A percentile compares a stretch with the other conserved stretches of the same genome.
phyloP scores from a whole-genome alignment of 2,113 vertebrate species.

The Columba livia region DNA sequence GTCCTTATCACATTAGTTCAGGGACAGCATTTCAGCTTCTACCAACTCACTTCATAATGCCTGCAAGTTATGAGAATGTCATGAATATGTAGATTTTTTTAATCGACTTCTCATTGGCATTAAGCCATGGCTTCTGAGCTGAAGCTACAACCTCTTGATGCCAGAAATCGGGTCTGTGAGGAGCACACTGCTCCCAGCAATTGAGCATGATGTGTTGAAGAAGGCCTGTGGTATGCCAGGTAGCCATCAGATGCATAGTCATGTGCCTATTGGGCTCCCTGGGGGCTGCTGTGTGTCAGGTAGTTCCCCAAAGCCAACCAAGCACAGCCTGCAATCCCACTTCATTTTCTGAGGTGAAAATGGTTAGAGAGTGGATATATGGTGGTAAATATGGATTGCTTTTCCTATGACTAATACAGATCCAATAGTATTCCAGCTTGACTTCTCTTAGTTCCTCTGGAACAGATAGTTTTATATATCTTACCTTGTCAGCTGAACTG shows the following conservation, averaged over 20 bases:
- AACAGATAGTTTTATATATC: background rate
- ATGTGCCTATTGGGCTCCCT: background rate
- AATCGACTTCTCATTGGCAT: slow-evolving; percentile 18
- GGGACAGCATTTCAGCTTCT: background rate
- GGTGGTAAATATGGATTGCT: background rate
- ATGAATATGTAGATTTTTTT: slow-evolving; percentile 52
- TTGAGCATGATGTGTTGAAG: background rate
- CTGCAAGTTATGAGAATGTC: slow-evolving; percentile 1
- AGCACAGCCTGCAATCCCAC: background rate
- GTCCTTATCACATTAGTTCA: slow-evolving; percentile 53
- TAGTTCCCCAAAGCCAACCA: background rate
- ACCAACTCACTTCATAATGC: background rate
- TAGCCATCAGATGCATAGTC: background rate
- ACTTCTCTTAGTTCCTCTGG: background rate
- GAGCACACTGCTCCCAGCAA: background rate
- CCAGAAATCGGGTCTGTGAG: background rate
- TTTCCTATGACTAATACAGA: background rate
- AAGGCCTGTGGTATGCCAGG: background rate
- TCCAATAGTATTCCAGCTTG: background rate
- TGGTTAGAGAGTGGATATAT: background rate
- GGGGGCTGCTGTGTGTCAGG: background rate
- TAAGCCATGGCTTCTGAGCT: background rate
- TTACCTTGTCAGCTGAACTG: background rate
- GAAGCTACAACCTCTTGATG: background rate
- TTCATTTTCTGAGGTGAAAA: background rate